Evolutionary conservation across 2,797 vertebrate species (phyloP), one percentile per base, ranked within the genome.

Genomic region (Melanotaenia boesemani): DNA sequence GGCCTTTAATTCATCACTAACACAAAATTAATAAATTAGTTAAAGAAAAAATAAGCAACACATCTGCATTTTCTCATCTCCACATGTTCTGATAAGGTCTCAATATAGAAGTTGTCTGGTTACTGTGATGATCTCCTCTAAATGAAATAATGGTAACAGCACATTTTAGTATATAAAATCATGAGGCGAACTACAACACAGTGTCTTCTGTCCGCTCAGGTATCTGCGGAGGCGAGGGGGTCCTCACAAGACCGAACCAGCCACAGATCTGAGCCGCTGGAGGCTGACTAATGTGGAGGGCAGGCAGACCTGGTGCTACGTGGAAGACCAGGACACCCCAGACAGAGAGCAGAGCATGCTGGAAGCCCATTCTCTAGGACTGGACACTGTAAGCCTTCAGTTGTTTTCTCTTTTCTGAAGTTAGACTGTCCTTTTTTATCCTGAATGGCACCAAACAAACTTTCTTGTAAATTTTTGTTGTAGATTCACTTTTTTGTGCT

Each of bases 231-330:
- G 96, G 67, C 85, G 96, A 55, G 96, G 97, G 0, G 96, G 97
- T 0, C 96, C 97, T 0, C 93, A 95, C 59, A 95, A 80, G 78
- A 96, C 95, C 0, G 90, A 94, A 3, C 93, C 96, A 0, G 94
- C 86, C 62, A 96, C 96, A 2, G 95, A 97, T 70, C 94, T 98
- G 72, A 90, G 88, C 34, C 84, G 91, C 72, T 98, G 97, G 97
- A 95, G 96, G 34, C 93, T 98, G 69, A 74, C 46, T 2, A 95
- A 86, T 6, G 91, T 91, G 16, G 90, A 94, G 67, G 97, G 96
- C n/a, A 88, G 97, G 76, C 97, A 99, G 91, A 90, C 82, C 0
- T 99, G 98, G 98, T 64, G 9, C 1, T 98, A 94, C 39, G 67
- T 88, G 46, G 93, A 90, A 0, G 91, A 93, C 0, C 70, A 70